phyloP scores from a whole-genome alignment of 1,140 invertebrate species.

The Drosophila pruinosa region DNA sequence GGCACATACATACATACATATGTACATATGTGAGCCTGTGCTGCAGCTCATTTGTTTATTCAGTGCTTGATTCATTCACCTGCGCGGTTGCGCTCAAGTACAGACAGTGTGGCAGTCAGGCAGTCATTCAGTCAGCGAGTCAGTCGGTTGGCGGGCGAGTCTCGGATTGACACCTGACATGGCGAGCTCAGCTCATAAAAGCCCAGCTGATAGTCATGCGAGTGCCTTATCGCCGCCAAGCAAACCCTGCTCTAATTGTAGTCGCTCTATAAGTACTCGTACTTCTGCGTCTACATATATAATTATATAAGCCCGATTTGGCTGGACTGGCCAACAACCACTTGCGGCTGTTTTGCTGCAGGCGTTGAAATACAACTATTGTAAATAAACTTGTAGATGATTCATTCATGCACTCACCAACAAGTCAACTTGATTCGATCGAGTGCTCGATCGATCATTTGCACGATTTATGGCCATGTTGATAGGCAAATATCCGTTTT shows the following conservation, averaged over 20 bases:
- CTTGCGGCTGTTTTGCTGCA: constrained; percentile 39
- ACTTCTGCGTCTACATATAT: constrained; percentile 50
- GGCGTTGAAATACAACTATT: constrained; percentile 52
- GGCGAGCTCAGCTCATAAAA: background rate
- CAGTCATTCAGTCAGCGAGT: background rate
- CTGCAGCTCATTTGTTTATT: constrained; percentile 53
- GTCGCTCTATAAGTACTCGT: constrained; percentile 2
- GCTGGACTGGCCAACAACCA: constrained; percentile 52
- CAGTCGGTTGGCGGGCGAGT: background rate
- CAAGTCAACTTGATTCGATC: background rate
- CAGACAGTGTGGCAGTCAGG: constrained; percentile 14
- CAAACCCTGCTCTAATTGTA: constrained; percentile 21
- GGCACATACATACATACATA: constrained; percentile 21
- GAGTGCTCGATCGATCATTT: constrained; percentile 35
- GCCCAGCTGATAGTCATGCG: constrained; percentile 19
- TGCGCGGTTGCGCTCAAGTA: constrained; percentile 46
- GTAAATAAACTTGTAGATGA: constrained; percentile 40
- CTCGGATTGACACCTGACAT: constrained; percentile 72
- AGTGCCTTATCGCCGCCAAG: constrained; percentile 10
- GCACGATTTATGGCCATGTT: constrained; percentile 72
- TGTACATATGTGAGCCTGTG: constrained; percentile 27
- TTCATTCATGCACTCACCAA: constrained; percentile 34
- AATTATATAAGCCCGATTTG: constrained; percentile 75
- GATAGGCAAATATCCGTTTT: constrained; percentile 70
- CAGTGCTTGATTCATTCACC: constrained; percentile 70